Percentiles rank a stretch among this genome's conserved stretches.
Conservation (phyloP, 2,888 invertebrate species). For the Hanleya hanleyi region DNA sequence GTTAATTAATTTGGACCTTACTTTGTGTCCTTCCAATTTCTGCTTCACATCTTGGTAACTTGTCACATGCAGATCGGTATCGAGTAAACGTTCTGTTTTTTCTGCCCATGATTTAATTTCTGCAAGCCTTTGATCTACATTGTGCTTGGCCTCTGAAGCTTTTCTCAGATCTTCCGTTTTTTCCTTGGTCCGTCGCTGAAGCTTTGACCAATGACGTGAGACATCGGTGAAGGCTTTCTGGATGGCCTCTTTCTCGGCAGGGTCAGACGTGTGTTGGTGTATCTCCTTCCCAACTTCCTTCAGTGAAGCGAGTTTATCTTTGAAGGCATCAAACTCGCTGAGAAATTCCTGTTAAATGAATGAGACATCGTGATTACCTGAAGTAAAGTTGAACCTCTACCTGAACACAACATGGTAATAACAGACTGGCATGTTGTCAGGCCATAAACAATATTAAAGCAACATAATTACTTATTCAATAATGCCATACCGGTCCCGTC, state of each 20-base stretch:
- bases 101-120: constrained; percentile 52
- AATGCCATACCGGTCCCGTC: too few species aligned
- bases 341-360: constrained; percentile 59
- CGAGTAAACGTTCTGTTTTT: constrained; percentile 45
- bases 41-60: constrained; percentile 49
- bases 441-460: too few species aligned
- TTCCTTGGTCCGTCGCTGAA: constrained; percentile 52
- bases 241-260: constrained; percentile 54
- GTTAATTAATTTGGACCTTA: too few species aligned
- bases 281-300: constrained; percentile 58
- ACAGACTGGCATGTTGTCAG: too few species aligned
- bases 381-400: too few species aligned
- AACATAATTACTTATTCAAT: too few species aligned
- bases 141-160: constrained; percentile 50
- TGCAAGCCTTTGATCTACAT: constrained; percentile 51
- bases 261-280: constrained; percentile 52
- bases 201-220: constrained; percentile 55
- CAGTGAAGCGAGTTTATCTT: constrained; percentile 51
- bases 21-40: constrained; percentile 4
- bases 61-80: constrained; percentile 46
- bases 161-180: constrained; percentile 56
- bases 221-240: constrained; percentile 56
- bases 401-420: too few species aligned
- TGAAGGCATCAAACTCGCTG: constrained; percentile 56
- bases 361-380: too few species aligned